Base-by-base conservation (phyloP, 2,797 vertebrate species). In the Spatula clypeata region DNA sequence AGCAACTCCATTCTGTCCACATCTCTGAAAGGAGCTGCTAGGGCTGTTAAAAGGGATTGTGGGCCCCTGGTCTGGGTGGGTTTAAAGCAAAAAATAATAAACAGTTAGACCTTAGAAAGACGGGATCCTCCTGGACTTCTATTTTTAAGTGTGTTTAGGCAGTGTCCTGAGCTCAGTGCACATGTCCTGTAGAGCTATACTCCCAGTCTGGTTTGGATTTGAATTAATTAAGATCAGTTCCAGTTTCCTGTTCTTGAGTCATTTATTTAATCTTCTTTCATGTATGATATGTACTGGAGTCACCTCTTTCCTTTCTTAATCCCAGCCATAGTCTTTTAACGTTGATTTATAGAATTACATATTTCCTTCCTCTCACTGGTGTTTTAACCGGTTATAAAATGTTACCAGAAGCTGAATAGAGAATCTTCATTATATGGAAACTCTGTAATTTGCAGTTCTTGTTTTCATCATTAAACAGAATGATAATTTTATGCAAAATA, bases 171-270 rank as follows among this genome's bases (percentile, higher is more conserved):
- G 81, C 87, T 88, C 61, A 61, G 69, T 15, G 27, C 45, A 64
- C 1, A 3, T 83, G 57, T 55, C 57, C 40, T 80, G 40, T 40
- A 71, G 55, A 92, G 40, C 53, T 60, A 24, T 74, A 20, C 5
- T 75, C 54, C 49, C 38, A 64, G 0, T 94, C 66, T 92, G 79
- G 3, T 88, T 90, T 90, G 88, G 42, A 83, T 97, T 91, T 92
- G 54, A 83, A 65, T 94, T 82, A 79, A 91, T 95, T 84, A 76
- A 75, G 38, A 81, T 51, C 49, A 65, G n/a, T 66, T 95, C 44
- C 60, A 53, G 47, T 92, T 94, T 94, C 83, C 88, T 93, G 21
- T 76, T 94, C 83, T 76, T 8, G 8, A 75, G 32, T 88, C 8
- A 70, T 79, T 90, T 6, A 26, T 72, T 90, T 88, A 83, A 84